Evolutionary conservation across 2,888 invertebrate species (phyloP).

Genomic region (Candidula unifasciata): DNA sequence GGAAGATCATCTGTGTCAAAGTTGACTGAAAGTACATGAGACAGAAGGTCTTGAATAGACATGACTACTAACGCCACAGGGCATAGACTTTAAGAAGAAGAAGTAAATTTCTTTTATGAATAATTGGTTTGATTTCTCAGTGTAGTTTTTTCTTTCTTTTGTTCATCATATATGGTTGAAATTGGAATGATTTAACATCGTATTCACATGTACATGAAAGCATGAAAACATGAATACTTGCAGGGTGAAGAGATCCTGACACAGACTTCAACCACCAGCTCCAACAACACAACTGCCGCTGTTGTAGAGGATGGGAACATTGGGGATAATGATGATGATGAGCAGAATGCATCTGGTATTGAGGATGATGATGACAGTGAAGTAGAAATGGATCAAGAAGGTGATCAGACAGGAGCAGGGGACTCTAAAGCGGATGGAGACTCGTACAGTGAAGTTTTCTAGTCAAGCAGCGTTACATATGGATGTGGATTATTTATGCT

Average conservation of each 20-base stretch:
- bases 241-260: slow-evolving; percentile 48
- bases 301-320: slow-evolving; percentile 23
- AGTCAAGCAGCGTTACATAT: background rate
- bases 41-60: too few relatives aligned
- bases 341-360: background rate
- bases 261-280: slow-evolving; percentile 18
- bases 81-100: too few relatives aligned
- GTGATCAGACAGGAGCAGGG: slow-evolving; percentile 16
- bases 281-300: background rate
- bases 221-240: background rate
- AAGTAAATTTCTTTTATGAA: too few relatives aligned
- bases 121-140: too few relatives aligned
- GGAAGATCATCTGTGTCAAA: too few relatives aligned
- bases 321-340: slow-evolving; percentile 22
- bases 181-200: background rate
- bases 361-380: slow-evolving; percentile 47
- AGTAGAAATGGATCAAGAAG: slow-evolving; percentile 32
- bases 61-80: too few relatives aligned
- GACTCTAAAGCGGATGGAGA: slow-evolving; percentile 25
- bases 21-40: too few relatives aligned
- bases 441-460: slow-evolving; percentile 50
- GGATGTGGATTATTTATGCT: too few relatives aligned
- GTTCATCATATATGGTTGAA: too few relatives aligned
- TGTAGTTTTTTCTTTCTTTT: too few relatives aligned
- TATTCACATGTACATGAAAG: background rate